phyloP scores from a whole-genome alignment of 2,888 invertebrate genomes.

The Cordilura impudica region DNA sequence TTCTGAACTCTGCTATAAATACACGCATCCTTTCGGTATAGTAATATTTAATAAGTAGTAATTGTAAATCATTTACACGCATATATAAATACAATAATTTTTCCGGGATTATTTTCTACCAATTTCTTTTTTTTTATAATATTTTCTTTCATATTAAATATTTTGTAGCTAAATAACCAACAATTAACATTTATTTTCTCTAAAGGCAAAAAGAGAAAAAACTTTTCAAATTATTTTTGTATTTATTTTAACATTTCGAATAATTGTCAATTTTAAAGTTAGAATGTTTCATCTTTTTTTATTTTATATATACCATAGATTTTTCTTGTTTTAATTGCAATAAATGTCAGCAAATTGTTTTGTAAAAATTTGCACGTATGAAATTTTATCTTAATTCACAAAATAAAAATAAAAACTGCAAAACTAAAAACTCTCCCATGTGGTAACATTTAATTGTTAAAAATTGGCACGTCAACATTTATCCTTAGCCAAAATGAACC shows the following conservation, averaged over 20 bases:
- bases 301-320: background rate
- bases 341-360: slow-evolving; percentile 59
- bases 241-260: slow-evolving; percentile 34
- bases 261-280: slow-evolving; percentile 55
- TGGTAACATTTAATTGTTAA: slow-evolving; percentile 71
- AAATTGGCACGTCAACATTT: slow-evolving; percentile 73
- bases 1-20: too few species aligned
- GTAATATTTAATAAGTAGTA: too few species aligned
- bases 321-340: slow-evolving; percentile 55
- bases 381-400: slow-evolving; percentile 55
- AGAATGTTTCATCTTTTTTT: background rate
- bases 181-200: too few species aligned
- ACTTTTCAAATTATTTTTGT: slow-evolving; percentile 35
- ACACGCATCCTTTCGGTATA: too few species aligned
- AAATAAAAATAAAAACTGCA: background rate
- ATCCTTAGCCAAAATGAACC: slow-evolving; percentile 61
- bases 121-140: too few species aligned
- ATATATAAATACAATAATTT: too few species aligned
- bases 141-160: too few species aligned
- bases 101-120: too few species aligned
- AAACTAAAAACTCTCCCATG: slow-evolving; percentile 43
- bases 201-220: too few species aligned
- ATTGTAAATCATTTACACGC: too few species aligned
- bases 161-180: too few species aligned
- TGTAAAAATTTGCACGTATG: slow-evolving; percentile 50